These are phyloP conservation scores for Penaeus japonicus DNA, from an alignment of 1,140 invertebrate species.

Conservation along the genomic window DNA sequence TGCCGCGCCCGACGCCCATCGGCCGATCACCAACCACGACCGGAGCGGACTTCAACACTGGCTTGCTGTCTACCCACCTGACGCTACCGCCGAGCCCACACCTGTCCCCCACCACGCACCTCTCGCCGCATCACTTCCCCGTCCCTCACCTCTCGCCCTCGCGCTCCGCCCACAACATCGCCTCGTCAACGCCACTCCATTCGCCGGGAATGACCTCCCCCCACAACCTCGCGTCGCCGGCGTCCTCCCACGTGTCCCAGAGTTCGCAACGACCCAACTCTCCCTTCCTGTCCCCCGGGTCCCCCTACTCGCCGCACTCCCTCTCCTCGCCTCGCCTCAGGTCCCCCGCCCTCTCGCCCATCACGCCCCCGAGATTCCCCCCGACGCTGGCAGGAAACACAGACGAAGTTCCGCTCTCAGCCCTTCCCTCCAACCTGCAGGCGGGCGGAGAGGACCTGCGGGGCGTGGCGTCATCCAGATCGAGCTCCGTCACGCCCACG, in stretches of 20 bases:
- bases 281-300: constrained; percentile 27
- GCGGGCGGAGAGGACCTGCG: constrained; percentile 67
- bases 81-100: constrained; percentile 40
- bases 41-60: background rate
- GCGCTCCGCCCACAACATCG: constrained; percentile 45
- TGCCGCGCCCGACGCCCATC: constrained; percentile 60
- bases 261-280: constrained; percentile 35
- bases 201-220: constrained; percentile 22
- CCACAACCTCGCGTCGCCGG: constrained; percentile 23
- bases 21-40: constrained; percentile 43
- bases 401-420: constrained; percentile 56
- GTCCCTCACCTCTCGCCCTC: constrained; percentile 18
- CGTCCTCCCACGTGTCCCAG: constrained; percentile 60
- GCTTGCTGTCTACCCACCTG: constrained; percentile 17
- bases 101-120: constrained; percentile 29
- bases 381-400: background rate
- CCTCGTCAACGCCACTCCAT: constrained; percentile 49
- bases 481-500: constrained; percentile 63
- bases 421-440: constrained; percentile 62
- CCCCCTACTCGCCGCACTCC: constrained; percentile 31
- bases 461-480: constrained; percentile 65
- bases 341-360: constrained; percentile 59
- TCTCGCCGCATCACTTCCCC: constrained; percentile 11
- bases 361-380: constrained; percentile 49
- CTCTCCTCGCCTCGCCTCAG: constrained; percentile 59